A percentile compares a stretch with the other conserved stretches of the same genome.
Evolutionary conservation across 2,113 vertebrate genomes (phyloP).

Genomic region (Cebus imitator): DNA sequence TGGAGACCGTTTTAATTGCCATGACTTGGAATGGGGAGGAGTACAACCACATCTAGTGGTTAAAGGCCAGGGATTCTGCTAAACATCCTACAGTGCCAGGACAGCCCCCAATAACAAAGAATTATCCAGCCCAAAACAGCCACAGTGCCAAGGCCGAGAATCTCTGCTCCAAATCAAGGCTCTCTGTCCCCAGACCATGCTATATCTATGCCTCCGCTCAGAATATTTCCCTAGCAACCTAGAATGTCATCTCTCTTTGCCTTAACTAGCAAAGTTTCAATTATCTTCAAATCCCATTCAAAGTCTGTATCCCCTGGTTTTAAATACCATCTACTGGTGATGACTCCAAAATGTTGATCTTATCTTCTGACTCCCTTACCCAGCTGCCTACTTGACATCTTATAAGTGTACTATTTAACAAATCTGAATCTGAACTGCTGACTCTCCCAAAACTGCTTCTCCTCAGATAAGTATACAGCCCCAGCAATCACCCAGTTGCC

Average conservation of each 20-base stretch:
- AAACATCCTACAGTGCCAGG: neutral
- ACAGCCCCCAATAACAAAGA: neutral
- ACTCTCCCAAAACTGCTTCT: neutral
- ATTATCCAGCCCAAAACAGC: neutral
- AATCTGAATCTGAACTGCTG: neutral
- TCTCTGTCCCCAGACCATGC: neutral
- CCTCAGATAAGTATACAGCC: neutral
- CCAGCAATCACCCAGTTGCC: neutral
- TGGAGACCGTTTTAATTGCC: neutral
- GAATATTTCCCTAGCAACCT: neutral
- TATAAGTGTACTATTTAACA: neutral
- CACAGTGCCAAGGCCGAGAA: neutral
- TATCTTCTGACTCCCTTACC: neutral
- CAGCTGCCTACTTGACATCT: neutral
- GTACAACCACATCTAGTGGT: neutral
- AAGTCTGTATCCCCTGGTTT: neutral
- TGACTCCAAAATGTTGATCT: neutral
- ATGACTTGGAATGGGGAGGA: neutral
- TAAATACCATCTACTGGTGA: neutral
- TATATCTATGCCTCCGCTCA: neutral
- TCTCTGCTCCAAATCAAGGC: neutral
- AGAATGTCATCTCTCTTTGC: neutral
- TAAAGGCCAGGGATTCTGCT: neutral
- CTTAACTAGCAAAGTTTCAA: neutral
- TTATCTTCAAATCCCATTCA: neutral